A percentile compares a stretch with the other conserved stretches of the same genome.
phyloP scores from a whole-genome alignment of 1,140 invertebrate genomes.

The Drosophila arawakana region DNA sequence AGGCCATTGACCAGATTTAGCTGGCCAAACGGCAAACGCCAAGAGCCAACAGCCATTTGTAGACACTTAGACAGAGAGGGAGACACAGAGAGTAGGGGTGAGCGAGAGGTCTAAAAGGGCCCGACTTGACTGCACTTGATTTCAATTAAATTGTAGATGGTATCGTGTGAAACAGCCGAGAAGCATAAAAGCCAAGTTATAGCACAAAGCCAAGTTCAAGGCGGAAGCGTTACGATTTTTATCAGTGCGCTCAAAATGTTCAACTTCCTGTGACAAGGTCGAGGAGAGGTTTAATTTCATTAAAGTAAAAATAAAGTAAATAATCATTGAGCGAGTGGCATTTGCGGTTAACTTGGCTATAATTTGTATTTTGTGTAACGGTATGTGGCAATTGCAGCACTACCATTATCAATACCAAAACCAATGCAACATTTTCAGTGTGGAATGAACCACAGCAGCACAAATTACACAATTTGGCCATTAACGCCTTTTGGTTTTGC shows the following conservation, averaged over 20 bases:
- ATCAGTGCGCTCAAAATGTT: slow-evolving; percentile 61
- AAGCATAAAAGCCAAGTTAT: slow-evolving; percentile 20
- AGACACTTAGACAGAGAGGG: neutral
- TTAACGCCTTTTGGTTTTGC: slow-evolving; percentile 63
- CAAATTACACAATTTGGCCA: slow-evolving; percentile 78
- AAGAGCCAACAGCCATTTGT: slow-evolving; percentile 39
- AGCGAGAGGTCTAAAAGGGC: slow-evolving; percentile 23
- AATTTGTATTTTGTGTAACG: slow-evolving; percentile 70
- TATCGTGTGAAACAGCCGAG: slow-evolving; percentile 57
- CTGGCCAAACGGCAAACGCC: slow-evolving; percentile 29
- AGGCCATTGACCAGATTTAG: slow-evolving; percentile 71
- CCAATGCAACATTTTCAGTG: slow-evolving; percentile 10
- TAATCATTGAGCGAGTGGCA: slow-evolving; percentile 44
- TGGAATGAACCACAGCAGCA: slow-evolving; percentile 30
- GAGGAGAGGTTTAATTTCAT: slow-evolving; percentile 69
- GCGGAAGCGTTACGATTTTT: slow-evolving; percentile 61
- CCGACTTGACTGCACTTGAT: slow-evolving; percentile 64
- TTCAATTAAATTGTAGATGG: slow-evolving; percentile 65
- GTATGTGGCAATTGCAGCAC: slow-evolving; percentile 33
- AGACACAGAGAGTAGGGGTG: neutral
- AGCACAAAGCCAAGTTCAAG: slow-evolving; percentile 13
- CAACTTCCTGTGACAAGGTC: slow-evolving; percentile 75
- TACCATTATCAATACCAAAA: slow-evolving; percentile 1
- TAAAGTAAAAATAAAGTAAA: slow-evolving; percentile 79
- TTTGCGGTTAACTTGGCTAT: slow-evolving; percentile 56